Evolutionary conservation across 2,113 vertebrate genomes (phyloP), one percentile per base, ranked within the genome.

Genomic region (Gasterosteus nipponicus): DNA sequence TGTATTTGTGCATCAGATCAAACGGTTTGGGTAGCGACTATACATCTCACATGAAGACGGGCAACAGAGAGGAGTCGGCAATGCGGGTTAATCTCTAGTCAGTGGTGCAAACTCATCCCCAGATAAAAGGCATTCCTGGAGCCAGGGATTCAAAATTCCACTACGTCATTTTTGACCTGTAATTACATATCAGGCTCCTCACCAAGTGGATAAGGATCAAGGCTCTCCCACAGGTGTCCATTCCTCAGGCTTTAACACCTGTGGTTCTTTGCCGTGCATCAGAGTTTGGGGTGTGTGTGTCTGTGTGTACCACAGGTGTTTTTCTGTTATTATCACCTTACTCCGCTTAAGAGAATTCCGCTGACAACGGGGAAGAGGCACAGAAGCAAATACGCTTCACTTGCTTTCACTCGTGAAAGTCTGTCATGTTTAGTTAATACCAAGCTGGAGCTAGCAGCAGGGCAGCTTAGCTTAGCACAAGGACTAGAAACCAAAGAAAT

Each of bases 171-270:
- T 59, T 57, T 1, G 49, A n/a, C 54, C 31, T 60, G 19, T 54
- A 61, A 63, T 33, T 33, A 73, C 59, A 22, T 18, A 63, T 78
- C 16, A 58, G 47, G 58, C 31, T 68, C 56, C 18, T 58, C 39
- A 22, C 29, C 18, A 58, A 18, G 26, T 35, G 39, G 64, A 47
- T 39, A 58, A 67, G 66, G 73, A 72, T 78, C 58, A 80, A 77
- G 82, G 63, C 44, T 39, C 22, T 77, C 8, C 61, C 26, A 54
- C 62, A 69, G 22, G 57, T 60, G 9, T 77, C n/a, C 75, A 79
- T 77, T 60, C 87, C 77, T 83, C 57, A 74, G 60, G 68, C 46
- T 68, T 69, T 66, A 65, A 64, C 76, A 80, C 56, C 59, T 76
- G 19, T 39, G 46, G n/a, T 7, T 56, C n/a, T 35, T 4, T 33